Evolutionary conservation across 2,888 invertebrate species (phyloP).

Genomic region (Callyntrura guangdongensis): DNA sequence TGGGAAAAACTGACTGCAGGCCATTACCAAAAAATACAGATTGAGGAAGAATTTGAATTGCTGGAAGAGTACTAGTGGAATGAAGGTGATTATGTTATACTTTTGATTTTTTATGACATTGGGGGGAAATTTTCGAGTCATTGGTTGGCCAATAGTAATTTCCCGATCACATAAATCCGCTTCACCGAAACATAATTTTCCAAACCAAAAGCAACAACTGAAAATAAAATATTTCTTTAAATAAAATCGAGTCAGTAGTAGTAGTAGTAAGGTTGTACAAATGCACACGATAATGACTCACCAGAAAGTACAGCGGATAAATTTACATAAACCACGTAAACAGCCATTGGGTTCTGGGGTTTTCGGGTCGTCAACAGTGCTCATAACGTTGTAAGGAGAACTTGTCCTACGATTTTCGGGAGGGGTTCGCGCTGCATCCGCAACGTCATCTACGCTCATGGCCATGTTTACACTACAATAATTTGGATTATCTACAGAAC

Average conservation of each 20-base stretch:
- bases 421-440: slow-evolving; percentile 69
- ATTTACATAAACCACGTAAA: slow-evolving; percentile 53
- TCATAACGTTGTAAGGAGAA: slow-evolving; percentile 77
- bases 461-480: slow-evolving; percentile 78
- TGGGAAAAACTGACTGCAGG: slow-evolving; percentile 98
- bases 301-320: slow-evolving; percentile 78
- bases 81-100: slow-evolving; percentile 96
- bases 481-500: slow-evolving; percentile 79
- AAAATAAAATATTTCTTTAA: slow-evolving; percentile 85
- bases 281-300: too few relatives aligned
- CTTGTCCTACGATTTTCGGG: slow-evolving; percentile 69
- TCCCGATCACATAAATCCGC: slow-evolving; percentile 92
- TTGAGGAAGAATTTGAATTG: slow-evolving; percentile 99
- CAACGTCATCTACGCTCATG: slow-evolving; percentile 75
- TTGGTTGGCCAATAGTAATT: slow-evolving; percentile 90
- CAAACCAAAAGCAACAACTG: slow-evolving; percentile 93
- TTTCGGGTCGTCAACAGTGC: slow-evolving; percentile 60
- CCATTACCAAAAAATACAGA: slow-evolving; percentile 99
- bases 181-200: slow-evolving; percentile 89
- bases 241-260: too few relatives aligned
- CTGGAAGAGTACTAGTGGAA: slow-evolving; percentile 96
- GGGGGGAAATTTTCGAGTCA: slow-evolving; percentile 95
- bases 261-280: too few relatives aligned
- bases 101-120: slow-evolving; percentile 99
- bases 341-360: slow-evolving; percentile 52